Percentiles rank a stretch among this genome's conserved stretches.
Conservation (phyloP, 2,113 vertebrate species). For the Pseudorectes ferrugineus region DNA sequence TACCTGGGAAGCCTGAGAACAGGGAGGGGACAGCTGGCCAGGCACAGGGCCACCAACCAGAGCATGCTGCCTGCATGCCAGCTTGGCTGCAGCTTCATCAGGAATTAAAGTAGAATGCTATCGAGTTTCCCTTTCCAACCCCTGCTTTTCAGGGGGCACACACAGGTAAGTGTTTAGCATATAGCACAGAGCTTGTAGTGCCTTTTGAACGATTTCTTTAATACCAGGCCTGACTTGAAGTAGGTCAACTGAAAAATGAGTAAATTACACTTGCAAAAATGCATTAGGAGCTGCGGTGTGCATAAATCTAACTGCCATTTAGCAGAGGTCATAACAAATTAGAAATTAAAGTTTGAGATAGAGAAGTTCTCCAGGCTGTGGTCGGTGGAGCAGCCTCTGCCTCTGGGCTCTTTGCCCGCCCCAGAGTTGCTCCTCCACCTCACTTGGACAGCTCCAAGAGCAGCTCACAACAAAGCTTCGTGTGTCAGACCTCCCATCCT, state of each 20-base stretch:
- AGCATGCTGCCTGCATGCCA: background rate
- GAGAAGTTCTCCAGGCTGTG: background rate
- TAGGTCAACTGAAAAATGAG: conserved; percentile 40
- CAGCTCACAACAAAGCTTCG: fast-evolving
- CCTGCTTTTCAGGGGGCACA: background rate
- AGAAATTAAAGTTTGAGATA: background rate
- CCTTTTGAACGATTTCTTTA: conserved; percentile 9
- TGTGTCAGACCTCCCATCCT: background rate
- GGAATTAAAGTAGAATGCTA: background rate
- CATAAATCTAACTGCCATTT: background rate
- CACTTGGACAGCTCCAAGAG: background rate
- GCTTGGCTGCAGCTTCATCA: background rate
- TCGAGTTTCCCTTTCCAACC: background rate
- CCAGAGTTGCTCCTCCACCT: background rate
- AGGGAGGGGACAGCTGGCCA: background rate
- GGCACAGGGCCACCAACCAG: background rate
- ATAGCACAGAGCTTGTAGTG: background rate
- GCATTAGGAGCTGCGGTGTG: background rate
- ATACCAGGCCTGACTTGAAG: conserved; percentile 13
- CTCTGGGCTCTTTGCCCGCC: background rate
- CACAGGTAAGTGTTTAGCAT: background rate
- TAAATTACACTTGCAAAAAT: conserved; percentile 14
- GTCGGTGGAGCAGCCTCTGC: background rate
- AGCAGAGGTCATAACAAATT: background rate
- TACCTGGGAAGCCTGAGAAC: background rate